Percentiles rank a stretch among this genome's conserved stretches.
phyloP scores from a whole-genome alignment of 2,113 vertebrate genomes.

The Daphoenositta chrysoptera region DNA sequence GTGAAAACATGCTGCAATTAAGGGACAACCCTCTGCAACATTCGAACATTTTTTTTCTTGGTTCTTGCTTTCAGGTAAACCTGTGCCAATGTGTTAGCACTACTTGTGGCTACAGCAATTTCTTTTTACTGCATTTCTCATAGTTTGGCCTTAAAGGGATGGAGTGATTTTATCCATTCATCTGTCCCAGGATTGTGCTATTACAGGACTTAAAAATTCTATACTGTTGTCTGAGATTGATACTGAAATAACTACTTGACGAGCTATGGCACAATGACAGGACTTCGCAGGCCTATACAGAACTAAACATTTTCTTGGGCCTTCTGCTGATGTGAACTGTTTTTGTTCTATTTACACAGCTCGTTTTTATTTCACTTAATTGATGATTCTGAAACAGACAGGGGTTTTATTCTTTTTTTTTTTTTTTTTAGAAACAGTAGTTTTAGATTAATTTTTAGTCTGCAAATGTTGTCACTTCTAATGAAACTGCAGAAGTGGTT shows the following conservation, averaged over 20 bases:
- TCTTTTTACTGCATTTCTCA: neutral
- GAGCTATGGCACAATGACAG: neutral
- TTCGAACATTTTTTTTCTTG: neutral
- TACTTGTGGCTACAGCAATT: neutral
- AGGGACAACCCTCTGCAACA: neutral
- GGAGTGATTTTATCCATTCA: neutral
- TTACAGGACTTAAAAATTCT: neutral
- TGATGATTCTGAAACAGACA: neutral
- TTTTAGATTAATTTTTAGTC: neutral
- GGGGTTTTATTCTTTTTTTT: neutral
- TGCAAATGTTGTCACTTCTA: neutral
- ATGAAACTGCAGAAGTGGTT: conserved; percentile 10
- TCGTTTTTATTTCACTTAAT: neutral
- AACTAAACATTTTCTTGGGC: neutral
- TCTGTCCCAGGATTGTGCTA: neutral
- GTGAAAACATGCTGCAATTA: neutral
- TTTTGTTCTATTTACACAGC: neutral
- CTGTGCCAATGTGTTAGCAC: neutral
- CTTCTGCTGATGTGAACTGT: neutral
- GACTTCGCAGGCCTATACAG: neutral
- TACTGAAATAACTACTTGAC: neutral
- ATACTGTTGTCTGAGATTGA: neutral
- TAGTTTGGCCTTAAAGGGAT: neutral
- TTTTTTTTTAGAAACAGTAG: neutral
- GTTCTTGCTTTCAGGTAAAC: neutral